A percentile compares a stretch with the other conserved stretches of the same genome.
Evolutionary conservation across 37 sponge, comb jelly and placozoan genomes (phyloP).

Genomic region (Aplysina aerophoba): DNA sequence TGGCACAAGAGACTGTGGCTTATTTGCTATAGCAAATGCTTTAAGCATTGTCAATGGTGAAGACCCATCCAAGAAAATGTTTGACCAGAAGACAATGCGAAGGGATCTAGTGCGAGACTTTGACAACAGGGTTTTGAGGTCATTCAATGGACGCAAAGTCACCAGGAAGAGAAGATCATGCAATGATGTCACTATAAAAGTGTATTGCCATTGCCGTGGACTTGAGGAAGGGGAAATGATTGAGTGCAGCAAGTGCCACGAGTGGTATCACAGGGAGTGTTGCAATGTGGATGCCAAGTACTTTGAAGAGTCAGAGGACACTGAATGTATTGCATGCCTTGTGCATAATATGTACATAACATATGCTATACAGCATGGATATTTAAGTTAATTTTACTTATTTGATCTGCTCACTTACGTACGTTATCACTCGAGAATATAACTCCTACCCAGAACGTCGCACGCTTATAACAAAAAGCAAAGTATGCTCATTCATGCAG

Average conservation of each 20-base stretch:
- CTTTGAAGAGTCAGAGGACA: background rate
- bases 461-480: too few species aligned
- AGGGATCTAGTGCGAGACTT: background rate
- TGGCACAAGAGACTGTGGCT: conserved; percentile 7
- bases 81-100: conserved; percentile 9
- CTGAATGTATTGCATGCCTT: too few species aligned
- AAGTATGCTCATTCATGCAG: too few species aligned
- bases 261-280: conserved; percentile 9
- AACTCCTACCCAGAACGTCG: too few species aligned
- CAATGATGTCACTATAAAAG: background rate
- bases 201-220: conserved; percentile 9
- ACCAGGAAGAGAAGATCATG: background rate
- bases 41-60: background rate
- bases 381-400: too few species aligned
- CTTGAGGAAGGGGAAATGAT: conserved; percentile 19
- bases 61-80: background rate
- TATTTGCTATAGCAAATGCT: conserved; percentile 11
- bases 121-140: background rate
- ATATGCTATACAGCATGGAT: too few species aligned
- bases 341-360: too few species aligned
- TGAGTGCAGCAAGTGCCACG: conserved; percentile 6
- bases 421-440: too few species aligned
- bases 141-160: conserved; percentile 1
- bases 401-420: too few species aligned
- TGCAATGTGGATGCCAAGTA: background rate